phyloP scores from a whole-genome alignment of 1,140 invertebrate species.

The Ridgeia piscesae region DNA sequence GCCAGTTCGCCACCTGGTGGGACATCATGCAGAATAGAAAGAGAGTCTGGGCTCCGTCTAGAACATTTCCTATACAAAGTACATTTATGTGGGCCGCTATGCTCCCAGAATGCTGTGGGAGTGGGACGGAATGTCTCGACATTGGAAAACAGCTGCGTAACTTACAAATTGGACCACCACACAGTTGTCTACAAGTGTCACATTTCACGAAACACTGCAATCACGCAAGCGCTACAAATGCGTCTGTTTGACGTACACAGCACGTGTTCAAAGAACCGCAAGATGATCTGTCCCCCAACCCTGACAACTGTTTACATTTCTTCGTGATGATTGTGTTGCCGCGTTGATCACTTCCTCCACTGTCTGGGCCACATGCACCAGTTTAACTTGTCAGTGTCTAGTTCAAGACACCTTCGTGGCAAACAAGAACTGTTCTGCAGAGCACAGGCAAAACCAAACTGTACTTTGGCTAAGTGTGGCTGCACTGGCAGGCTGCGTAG shows the following conservation, averaged over 20 bases:
- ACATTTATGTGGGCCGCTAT: neutral
- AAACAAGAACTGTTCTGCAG: neutral
- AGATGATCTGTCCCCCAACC: neutral
- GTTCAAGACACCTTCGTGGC: neutral
- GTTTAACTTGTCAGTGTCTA: neutral
- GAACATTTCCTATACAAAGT: neutral
- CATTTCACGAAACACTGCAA: neutral
- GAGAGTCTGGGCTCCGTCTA: neutral
- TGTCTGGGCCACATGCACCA: neutral
- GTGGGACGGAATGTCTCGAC: neutral
- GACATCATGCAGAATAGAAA: neutral
- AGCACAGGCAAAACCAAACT: neutral
- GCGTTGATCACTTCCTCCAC: neutral
- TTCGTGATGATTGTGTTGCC: neutral
- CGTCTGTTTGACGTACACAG: neutral
- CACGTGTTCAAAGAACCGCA: neutral
- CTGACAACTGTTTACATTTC: neutral
- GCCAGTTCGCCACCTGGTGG: too few relatives aligned
- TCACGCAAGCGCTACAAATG: neutral
- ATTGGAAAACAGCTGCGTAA: neutral
- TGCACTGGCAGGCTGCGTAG: too few relatives aligned
- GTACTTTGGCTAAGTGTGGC: neutral
- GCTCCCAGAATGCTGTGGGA: neutral
- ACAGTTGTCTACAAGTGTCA: neutral
- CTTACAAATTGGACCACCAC: constrained; percentile 4